phyloP scores from a whole-genome alignment of 2,888 invertebrate genomes.

The Trachelus stipa region DNA sequence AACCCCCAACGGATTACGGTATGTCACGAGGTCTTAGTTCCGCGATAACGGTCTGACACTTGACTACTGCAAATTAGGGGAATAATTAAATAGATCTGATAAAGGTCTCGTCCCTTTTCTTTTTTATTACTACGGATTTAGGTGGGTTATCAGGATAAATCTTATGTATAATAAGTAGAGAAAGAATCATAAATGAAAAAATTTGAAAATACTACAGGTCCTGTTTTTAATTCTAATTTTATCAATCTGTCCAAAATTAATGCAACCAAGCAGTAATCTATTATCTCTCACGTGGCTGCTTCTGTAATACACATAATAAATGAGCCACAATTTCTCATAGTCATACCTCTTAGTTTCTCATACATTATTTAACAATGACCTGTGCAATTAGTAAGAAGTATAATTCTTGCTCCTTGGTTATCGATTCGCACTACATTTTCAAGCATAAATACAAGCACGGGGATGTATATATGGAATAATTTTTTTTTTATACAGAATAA shows the following conservation, averaged over 20 bases:
- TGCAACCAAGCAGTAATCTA: background rate
- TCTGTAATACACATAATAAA: background rate
- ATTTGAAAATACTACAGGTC: background rate
- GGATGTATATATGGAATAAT: background rate
- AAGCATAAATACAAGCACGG: background rate
- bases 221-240: background rate
- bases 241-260: background rate
- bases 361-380: constrained; percentile 44
- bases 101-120: background rate
- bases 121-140: background rate
- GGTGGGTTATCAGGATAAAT: background rate
- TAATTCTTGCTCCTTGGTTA: background rate
- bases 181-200: background rate
- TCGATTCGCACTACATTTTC: background rate
- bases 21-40: constrained; percentile 13
- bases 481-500: background rate
- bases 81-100: background rate
- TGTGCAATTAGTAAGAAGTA: constrained; percentile 31
- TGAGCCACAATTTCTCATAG: background rate
- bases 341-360: constrained; percentile 26
- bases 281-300: background rate
- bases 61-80: background rate
- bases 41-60: background rate
- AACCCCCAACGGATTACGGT: constrained; percentile 25
- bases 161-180: background rate